Conservation (phyloP, 2,797 vertebrate genomes). For the Sebastes flavidus region DNA sequence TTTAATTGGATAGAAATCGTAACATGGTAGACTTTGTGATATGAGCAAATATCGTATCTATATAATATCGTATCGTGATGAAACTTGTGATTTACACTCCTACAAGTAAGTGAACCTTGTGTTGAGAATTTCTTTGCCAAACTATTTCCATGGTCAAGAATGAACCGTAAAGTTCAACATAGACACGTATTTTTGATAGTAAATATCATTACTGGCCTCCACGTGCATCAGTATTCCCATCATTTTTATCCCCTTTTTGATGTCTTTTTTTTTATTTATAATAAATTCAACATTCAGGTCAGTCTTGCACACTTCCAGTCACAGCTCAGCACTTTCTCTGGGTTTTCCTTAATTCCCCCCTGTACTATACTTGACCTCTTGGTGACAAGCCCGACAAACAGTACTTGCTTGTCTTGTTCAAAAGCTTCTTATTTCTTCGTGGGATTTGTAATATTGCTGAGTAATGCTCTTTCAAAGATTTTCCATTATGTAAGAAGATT, state of each 20-base stretch:
- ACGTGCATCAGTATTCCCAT: neutral
- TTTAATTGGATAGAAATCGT: no score
- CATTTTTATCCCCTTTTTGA: neutral
- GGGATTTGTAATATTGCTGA: constrained; percentile 34
- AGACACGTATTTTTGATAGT: neutral
- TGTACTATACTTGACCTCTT: neutral
- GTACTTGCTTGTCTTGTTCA: neutral
- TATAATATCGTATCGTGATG: no score
- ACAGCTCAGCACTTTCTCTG: neutral
- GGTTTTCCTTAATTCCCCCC: neutral
- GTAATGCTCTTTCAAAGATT: constrained; percentile 5
- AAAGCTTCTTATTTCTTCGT: constrained; percentile 27
- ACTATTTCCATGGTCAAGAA: neutral
- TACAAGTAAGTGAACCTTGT: neutral
- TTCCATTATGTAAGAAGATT: constrained; percentile 48
- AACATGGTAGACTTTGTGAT: no score
- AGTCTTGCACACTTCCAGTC: neutral
- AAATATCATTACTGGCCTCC: neutral
- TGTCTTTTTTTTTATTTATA: neutral
- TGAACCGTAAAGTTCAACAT: neutral
- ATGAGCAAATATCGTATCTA: no score
- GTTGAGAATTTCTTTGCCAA: no score
- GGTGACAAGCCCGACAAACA: neutral
- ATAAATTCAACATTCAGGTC: neutral
- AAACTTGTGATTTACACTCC: no score